These are phyloP conservation scores for Microplitis deprimator DNA, from an alignment of 2,888 invertebrate genomes.

Conservation along the genomic window DNA sequence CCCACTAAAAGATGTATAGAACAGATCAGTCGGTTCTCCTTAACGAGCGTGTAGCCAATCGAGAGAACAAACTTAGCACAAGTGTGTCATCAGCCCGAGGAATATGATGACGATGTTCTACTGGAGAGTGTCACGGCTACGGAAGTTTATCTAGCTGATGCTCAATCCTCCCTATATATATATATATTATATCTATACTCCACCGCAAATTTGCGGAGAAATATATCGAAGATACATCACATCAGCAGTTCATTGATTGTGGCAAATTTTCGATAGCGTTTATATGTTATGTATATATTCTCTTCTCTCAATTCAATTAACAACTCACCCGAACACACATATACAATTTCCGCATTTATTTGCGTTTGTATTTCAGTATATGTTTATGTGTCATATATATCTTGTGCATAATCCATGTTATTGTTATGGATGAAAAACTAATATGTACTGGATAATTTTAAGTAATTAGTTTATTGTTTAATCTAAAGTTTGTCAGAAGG, in stretches of 20 bases:
- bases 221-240: background rate
- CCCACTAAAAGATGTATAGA: slow-evolving; percentile 14
- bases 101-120: background rate
- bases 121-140: slow-evolving; percentile 18
- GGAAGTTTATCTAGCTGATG: slow-evolving; percentile 44
- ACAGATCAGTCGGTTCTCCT: slow-evolving; percentile 13
- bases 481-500: background rate
- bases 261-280: background rate
- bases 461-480: background rate
- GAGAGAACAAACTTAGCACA: slow-evolving; percentile 1
- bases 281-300: background rate
- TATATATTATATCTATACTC: background rate
- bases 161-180: background rate
- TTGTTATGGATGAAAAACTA: too few species aligned
- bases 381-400: too few species aligned
- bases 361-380: too few species aligned
- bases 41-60: background rate
- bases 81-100: background rate
- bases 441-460: background rate
- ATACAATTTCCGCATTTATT: too few species aligned
- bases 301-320: too few species aligned
- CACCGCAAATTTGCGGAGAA: slow-evolving; percentile 8
- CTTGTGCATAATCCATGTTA: too few species aligned
- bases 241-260: background rate
- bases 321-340: too few species aligned